Conservation (phyloP, 1,140 invertebrate species). For the Dinoponera quadriceps region DNA sequence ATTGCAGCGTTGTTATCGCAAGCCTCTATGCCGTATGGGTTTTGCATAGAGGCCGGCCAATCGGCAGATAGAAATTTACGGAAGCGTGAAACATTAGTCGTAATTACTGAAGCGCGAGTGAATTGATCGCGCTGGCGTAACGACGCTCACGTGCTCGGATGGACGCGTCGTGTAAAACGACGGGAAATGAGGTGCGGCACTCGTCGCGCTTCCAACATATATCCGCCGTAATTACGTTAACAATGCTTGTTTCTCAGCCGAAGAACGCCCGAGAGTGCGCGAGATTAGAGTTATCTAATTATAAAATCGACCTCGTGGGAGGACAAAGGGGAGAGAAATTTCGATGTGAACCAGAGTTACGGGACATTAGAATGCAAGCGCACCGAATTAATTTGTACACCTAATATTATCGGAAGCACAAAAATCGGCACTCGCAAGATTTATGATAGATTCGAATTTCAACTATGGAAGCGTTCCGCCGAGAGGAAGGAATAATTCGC, state of each 20-base stretch:
- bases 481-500: neutral
- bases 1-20: too few species aligned
- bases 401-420: conserved; percentile 66
- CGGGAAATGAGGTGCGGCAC: neutral
- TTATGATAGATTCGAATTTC: conserved; percentile 81
- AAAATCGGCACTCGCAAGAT: conserved; percentile 70
- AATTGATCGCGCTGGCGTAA: neutral
- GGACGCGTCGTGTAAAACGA: neutral
- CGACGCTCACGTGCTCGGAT: neutral
- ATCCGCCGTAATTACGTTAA: conserved; percentile 42
- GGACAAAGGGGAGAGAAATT: too few species aligned
- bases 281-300: conserved; percentile 32
- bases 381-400: too few species aligned
- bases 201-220: neutral
- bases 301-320: conserved; percentile 35
- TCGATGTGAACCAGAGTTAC: too few species aligned
- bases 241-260: neutral
- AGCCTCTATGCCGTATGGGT: too few species aligned
- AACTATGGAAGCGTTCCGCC: too few species aligned
- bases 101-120: conserved; percentile 12
- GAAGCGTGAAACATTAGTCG: neutral
- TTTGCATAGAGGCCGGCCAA: too few species aligned
- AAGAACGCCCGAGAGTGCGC: neutral
- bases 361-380: too few species aligned
- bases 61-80: conserved; percentile 18